Evolutionary conservation across 2,113 vertebrate genomes (phyloP), one percentile per base, ranked within the genome.

Genomic region (Thomomys bottae): DNA sequence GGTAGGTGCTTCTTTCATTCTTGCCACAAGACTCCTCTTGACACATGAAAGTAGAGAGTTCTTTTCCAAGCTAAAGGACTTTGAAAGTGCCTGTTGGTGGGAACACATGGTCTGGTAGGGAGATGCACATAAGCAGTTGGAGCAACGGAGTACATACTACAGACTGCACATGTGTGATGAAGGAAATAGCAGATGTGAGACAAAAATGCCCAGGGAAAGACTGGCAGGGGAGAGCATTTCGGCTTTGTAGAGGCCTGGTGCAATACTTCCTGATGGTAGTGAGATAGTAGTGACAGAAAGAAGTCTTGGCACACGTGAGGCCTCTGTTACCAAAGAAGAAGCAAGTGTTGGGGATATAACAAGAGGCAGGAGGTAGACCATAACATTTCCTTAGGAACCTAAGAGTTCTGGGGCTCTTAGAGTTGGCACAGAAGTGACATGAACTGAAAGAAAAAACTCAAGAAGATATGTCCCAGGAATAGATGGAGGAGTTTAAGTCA

Each of bases 1-100:
- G 98, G 99, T 99, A 98, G 95, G 97, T 96, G 87, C 87, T 89
- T 76, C 7, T 70, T 93, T 80, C 86, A 57, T 64, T 75, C 54
- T 94, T 84, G 92, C 79, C 63, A 24, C 40, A 42, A 95, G 89
- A 92, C 93, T 61, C 82, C n/a, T 84, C 79, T 75, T 71, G 63
- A 91, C 86, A 89, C 70, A 4, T 71, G 34, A 64, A 90, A 28
- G 79, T 76, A 34, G 28, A 88, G 32, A 38, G 49, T 71, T 86
- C 76, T 86, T 54, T 18, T 4, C 6, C 63, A 57, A 93, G 54
- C 54, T 23, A 73, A 28, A 64, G 42, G 54, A 26, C 90, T 90
- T 72, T 45, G 76, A 54, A 57, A 30, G 28, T 64, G 2, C 26
- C 84, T 85, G 15, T 36, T 54, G 54, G 78, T 5, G 0, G 72